Base-by-base conservation (phyloP, 2,888 invertebrate species). In the Habrosyne pyritoides region DNA sequence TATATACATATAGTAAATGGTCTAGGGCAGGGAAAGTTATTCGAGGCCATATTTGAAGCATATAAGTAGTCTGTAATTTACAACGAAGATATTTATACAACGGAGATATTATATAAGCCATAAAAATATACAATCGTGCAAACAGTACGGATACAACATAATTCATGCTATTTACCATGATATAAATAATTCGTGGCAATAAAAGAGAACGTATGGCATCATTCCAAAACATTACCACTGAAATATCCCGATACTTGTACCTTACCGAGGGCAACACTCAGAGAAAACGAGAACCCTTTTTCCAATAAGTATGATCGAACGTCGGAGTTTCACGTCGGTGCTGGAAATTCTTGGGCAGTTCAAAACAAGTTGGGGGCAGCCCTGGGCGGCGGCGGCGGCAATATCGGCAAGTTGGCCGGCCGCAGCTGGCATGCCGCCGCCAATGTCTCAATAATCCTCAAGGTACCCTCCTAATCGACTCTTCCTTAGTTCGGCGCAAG, bases 401-500 rank as follows among this genome's bases (percentile, higher is more conserved):
- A 91, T 91, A 91, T 90, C 86, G 84, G 80, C 83, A 83, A 89
- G 82, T 88, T 86, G 72, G 73, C 73, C 73, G 84, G 86, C 84
- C 90, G 79, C 91, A 91, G 89, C 87, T 91, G 91, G 88, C 84
- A 80, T 78, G 76, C 77, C 83, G 81, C 75, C 79, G 81, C 79
- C 87, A 80, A 92, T 87, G 91, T 91, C 91, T 92, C 91, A 91
- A 92, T 92, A 92, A 91, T 89, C 86, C 83, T 84, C 83, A 86
- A 91, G 91, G 89, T 89, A 83, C 88, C 89, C 86, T 85, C 85
- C 89, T 91, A 91, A 92, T 91, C 91, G 91, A 90, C 88, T 92
- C 89, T 84, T 89, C 90, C 89, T 87, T 83, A 84, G 78, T 87
- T 82, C 83, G 85, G 80, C 89, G 81, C 92, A 91, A 92, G 91